Evolutionary conservation across 2,888 invertebrate species (phyloP), one percentile per base, ranked within the genome.

Genomic region (Drosophila atroscutellata): DNA sequence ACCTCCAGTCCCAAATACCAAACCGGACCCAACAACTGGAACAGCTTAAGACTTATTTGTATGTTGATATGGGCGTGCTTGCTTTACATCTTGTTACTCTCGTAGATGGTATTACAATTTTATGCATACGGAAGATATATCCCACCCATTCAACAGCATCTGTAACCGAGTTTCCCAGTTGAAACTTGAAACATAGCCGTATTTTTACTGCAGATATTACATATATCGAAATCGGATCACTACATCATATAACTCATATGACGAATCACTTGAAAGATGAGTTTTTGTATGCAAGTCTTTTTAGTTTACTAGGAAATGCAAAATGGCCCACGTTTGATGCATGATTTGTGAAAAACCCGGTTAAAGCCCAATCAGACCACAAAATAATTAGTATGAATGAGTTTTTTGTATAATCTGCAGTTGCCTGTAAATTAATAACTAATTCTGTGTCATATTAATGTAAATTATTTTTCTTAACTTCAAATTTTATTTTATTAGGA

Each of bases 21-120:
- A 26, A 59, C 79, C 71, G 73, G 71, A 77, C 66, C 54, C 67
- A 64, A 39, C 26, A 45, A 52, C 57, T 49, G 65, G 36, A 42
- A 51, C 61, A 30, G 28, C 28, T 37, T 28, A n/a, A 28, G 5
- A 39, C 8, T 39, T 37, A 37, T 34, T 26, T 55, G 26, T 37
- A 39, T 56, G 13, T 15, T 18, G 13, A 28, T 13, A 15, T 39
- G 28, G 15, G n/a, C 2, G n/a, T 80, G n/a, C 3, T 15, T 24
- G 15, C 24, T 24, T 24, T 15, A 45, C 4, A 15, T 45, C 24
- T 45, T 45, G 15, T 45, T 45, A 4, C 45, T 15, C 24, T 24
- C 1, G 7, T 8, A 24, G 24, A 8, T 4, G 24, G 15, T 24
- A 7, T 24, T 45, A 24, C 15, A 45, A 24, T 24, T 7, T 45